Evolutionary conservation across 2,113 vertebrate species (phyloP).

Genomic region (Neofelis nebulosa): DNA sequence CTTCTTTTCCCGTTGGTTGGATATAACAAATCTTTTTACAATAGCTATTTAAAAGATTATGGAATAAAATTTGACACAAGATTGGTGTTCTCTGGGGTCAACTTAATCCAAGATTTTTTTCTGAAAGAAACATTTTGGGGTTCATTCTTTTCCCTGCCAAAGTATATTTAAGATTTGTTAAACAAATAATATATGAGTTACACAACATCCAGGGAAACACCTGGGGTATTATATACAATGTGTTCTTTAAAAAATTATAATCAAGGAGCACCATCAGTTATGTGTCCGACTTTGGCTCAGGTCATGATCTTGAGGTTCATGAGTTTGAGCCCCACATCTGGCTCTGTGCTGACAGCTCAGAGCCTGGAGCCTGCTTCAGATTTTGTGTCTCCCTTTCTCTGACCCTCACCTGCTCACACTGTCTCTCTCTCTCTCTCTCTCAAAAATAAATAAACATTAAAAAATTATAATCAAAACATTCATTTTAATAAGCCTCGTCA

Average conservation of each 20-base stretch:
- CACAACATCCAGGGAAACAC: background rate
- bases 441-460: background rate
- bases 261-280: background rate
- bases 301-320: too few relatives aligned
- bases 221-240: background rate
- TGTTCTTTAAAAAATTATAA: background rate
- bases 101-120: background rate
- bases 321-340: too few relatives aligned
- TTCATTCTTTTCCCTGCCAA: background rate
- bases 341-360: too few relatives aligned
- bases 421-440: too few relatives aligned
- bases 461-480: background rate
- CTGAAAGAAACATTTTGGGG: background rate
- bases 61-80: background rate
- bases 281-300: too few relatives aligned
- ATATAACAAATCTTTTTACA: background rate
- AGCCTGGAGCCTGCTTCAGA: too few relatives aligned
- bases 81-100: background rate
- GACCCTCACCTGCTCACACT: too few relatives aligned
- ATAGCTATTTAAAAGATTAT: background rate
- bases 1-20: background rate
- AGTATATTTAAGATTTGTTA: background rate
- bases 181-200: background rate
- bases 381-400: too few relatives aligned
- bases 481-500: background rate